Base-by-base conservation (phyloP, 2,888 invertebrate genomes). In the Drosophila meridionalis region DNA sequence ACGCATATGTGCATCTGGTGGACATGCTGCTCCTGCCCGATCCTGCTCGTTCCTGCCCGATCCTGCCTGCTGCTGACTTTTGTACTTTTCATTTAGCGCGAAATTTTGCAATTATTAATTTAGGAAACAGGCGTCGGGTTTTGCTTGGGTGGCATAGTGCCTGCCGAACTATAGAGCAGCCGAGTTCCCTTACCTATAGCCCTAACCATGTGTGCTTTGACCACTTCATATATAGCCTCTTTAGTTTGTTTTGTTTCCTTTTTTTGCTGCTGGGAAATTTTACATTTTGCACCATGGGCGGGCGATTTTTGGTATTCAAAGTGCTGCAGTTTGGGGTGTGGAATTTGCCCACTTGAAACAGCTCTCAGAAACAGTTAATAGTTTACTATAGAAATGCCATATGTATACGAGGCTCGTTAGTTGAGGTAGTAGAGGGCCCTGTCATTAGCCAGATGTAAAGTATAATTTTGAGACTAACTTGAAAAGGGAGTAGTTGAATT, bases 91-190 rank as follows among this genome's bases (percentile, higher is more conserved):
- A 80, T 72, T 80, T 74, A 74, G 69, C 73, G 80, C 80, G 69
- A 85, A 83, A 80, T 82, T 61, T 83, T 73, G 88, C 88, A 85
- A 86, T 86, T 86, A 86, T 86, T 87, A 87, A 79, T 87, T 77
- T 65, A 43, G 74, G 50, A 81, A 87, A 83, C 83, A 86, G 83
- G 56, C 80, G 63, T 50, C 30, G 48, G 36, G 43, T 65, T 60
- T 65, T 9, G 60, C 32, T 65, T 77, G 70, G 50, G 63, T 70
- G 65, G 67, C 14, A 45, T 40, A 38, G 34, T 62, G 68, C 45
- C 3, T 62, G 66, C 30, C 43, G n/a, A 38, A 4, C 20, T 14
- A 40, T 4, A 43, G 2, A 26, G 38, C 1, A 56, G 65, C 30
- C 47, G 20, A 36, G 53, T 0, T 30, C n/a, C 30, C 42, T 8